Evolutionary conservation across 1,140 invertebrate genomes (phyloP).

Genomic region (Batillaria attramentaria): DNA sequence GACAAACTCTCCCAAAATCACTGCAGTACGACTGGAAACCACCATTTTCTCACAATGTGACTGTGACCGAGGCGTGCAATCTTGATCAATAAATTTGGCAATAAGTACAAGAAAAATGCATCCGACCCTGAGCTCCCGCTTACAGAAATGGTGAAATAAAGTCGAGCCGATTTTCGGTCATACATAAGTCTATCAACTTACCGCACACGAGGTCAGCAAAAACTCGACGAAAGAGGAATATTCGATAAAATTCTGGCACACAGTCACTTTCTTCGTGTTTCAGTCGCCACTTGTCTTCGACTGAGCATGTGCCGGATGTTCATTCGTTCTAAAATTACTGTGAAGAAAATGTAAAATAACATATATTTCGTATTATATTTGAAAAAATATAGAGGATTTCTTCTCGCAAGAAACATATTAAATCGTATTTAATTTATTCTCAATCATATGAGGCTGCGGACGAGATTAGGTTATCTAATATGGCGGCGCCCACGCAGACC

Average conservation of each 20-base stretch:
- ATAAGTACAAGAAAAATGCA: no score
- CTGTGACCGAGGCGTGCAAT: no score
- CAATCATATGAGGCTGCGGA: not conserved
- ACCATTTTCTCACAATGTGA: no score
- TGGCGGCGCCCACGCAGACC: conserved; percentile 57
- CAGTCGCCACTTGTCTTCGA: conserved; percentile 4
- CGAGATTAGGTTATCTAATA: conserved; percentile 43
- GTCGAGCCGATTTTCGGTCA: no score
- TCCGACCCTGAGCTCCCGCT: no score
- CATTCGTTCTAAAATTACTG: not conserved
- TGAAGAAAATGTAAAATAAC: not conserved
- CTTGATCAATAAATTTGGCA: no score
- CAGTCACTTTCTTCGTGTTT: conserved; percentile 9
- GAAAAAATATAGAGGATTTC: not conserved
- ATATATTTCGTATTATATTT: no score
- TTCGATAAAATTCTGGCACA: not conserved
- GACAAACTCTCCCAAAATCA: no score
- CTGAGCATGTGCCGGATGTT: conserved; percentile 29
- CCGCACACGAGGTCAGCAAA: conserved; percentile 1
- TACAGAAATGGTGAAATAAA: no score
- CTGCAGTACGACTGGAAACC: no score
- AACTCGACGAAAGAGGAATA: not conserved
- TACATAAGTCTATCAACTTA: conserved; percentile 4
- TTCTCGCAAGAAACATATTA: no score
- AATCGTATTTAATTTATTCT: not conserved